Conservation (phyloP, 2,888 invertebrate genomes). For the Cheilosia grossa region DNA sequence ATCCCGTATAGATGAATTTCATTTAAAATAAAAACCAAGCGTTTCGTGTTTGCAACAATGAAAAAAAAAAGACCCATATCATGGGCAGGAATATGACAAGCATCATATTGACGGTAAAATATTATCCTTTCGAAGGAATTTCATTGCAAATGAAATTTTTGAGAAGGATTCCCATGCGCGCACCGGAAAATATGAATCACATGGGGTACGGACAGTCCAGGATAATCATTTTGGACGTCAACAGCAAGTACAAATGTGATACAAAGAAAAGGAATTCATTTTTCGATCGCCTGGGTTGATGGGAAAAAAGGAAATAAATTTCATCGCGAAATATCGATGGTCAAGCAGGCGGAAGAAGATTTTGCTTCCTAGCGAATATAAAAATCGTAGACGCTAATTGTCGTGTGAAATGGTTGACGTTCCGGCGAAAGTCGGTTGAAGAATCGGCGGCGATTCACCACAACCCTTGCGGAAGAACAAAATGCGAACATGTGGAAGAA, state of each 20-base stretch:
- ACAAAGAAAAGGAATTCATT: background rate
- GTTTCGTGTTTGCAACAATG: background rate
- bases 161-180: background rate
- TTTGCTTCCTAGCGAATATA: no score
- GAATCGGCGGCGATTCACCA: no score
- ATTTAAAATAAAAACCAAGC: conserved; percentile 15
- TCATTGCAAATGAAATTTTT: conserved; percentile 28
- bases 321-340: background rate
- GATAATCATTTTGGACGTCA: background rate
- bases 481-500: no score
- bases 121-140: conserved; percentile 24
- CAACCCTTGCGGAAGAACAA: no score
- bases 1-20: conserved; percentile 13
- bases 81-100: conserved; percentile 9
- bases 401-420: no score
- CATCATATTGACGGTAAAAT: background rate
- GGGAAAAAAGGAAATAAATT: background rate
- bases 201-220: background rate
- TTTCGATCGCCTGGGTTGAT: no score
- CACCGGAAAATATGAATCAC: background rate
- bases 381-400: no score
- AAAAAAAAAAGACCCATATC: conserved; percentile 29
- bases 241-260: background rate
- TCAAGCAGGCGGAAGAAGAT: no score
- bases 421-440: no score